phyloP scores from a whole-genome alignment of 2,797 vertebrate species.

The Lithobates pipiens region DNA sequence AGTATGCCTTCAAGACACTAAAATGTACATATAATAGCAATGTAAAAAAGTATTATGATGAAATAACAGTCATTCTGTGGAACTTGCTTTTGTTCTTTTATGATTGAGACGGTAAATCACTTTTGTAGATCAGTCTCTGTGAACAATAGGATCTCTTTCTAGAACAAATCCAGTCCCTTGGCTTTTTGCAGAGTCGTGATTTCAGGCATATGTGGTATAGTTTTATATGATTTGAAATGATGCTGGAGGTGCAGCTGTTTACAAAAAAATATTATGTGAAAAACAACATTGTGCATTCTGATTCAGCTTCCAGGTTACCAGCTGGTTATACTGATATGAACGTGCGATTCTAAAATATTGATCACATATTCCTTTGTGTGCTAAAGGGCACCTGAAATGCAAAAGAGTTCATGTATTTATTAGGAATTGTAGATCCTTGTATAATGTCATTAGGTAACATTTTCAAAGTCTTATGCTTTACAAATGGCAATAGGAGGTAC shows the following conservation, averaged over 20 bases:
- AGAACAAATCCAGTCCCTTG: background rate
- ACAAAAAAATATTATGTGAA: background rate
- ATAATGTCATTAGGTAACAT: slow-evolving; percentile 38
- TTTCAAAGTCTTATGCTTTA: slow-evolving; percentile 43
- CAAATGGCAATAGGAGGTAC: slow-evolving; percentile 28
- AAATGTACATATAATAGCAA: no score
- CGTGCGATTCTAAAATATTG: slow-evolving; percentile 50
- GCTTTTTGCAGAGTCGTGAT: background rate
- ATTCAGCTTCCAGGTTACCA: slow-evolving; percentile 19
- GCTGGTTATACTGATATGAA: slow-evolving; percentile 19
- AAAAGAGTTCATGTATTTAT: slow-evolving; percentile 23
- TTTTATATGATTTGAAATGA: background rate
- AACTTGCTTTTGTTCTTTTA: background rate
- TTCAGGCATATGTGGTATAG: background rate
- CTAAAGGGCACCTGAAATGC: slow-evolving; percentile 33
- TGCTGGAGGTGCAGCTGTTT: slow-evolving; percentile 2
- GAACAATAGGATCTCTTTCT: background rate
- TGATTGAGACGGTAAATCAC: background rate
- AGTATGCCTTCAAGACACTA: no score
- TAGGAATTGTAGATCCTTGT: slow-evolving; percentile 36
- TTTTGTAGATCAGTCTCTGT: background rate
- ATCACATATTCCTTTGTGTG: slow-evolving; percentile 50
- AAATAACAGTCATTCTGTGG: background rate
- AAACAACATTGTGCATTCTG: slow-evolving; percentile 16
- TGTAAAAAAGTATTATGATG: no score